phyloP scores from a whole-genome alignment of 2,113 vertebrate species.

The Ochotona curzoniae region DNA sequence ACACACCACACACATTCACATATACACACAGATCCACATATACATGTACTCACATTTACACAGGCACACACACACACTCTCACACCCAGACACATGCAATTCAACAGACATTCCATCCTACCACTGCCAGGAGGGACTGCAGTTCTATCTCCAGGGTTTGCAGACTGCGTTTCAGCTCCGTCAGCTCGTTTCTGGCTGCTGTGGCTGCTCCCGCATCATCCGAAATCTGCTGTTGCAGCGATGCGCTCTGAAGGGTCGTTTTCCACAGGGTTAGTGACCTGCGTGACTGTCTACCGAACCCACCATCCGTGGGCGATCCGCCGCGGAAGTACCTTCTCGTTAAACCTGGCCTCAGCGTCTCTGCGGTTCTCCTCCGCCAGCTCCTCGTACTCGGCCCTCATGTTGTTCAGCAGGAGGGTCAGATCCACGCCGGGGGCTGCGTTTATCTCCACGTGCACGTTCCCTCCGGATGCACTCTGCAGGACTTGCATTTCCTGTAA shows the following conservation, averaged over 20 bases:
- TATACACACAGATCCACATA: too few relatives aligned
- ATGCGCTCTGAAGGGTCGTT: constrained; percentile 62
- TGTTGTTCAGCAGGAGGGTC: constrained; percentile 88
- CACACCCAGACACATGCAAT: not conserved
- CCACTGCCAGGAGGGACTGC: constrained; percentile 82
- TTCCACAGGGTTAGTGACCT: not conserved
- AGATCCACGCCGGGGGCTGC: constrained; percentile 90
- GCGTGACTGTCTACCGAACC: fast-evolving
- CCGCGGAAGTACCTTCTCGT: constrained; percentile 64
- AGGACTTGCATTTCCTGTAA: constrained; percentile 89
- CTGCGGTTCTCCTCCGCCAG: constrained; percentile 91
- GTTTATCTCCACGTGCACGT: constrained; percentile 92
- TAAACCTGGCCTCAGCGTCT: constrained; percentile 91
- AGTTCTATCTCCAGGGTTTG: constrained; percentile 87
- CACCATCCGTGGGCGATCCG: not conserved
- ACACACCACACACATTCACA: too few relatives aligned
- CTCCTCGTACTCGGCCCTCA: constrained; percentile 90
- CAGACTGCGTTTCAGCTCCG: constrained; percentile 83
- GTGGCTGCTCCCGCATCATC: constrained; percentile 72
- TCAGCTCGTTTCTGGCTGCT: constrained; percentile 75
- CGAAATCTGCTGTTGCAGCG: constrained; percentile 78
- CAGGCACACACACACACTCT: not conserved
- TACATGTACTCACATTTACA: too few relatives aligned
- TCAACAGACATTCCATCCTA: constrained; percentile 60
- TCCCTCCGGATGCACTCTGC: constrained; percentile 85